Evolutionary conservation across 92 coral and sea anemone species (phyloP).

Genomic region (Paragorgia papillata): DNA sequence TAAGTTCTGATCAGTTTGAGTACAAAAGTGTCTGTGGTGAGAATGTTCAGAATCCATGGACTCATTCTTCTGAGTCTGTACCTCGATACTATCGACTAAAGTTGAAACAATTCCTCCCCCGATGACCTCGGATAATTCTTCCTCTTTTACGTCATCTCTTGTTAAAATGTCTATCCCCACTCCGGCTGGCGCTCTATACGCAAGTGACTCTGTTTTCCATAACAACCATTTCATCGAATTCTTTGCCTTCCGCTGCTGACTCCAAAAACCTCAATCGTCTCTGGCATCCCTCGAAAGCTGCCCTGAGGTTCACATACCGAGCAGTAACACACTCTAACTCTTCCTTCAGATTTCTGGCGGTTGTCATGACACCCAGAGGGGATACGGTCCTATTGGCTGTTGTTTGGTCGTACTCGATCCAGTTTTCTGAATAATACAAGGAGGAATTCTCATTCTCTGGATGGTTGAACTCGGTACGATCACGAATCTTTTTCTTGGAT

Average conservation of each 20-base stretch:
- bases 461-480: background rate
- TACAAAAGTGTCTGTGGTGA: background rate
- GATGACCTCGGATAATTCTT: background rate
- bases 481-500: background rate
- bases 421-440: too few species aligned
- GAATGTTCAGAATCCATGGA: too few species aligned
- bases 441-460: background rate
- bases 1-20: background rate
- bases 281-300: constrained; percentile 34
- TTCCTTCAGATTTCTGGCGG: background rate
- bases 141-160: background rate
- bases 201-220: too few species aligned
- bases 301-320: constrained; percentile 25
- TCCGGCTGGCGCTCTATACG: background rate
- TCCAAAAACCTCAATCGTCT: constrained; percentile 19
- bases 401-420: background rate
- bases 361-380: background rate
- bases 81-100: background rate
- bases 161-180: background rate
- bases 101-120: background rate
- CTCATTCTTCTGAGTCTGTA: too few species aligned
- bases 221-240: background rate
- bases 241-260: background rate
- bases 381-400: background rate
- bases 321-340: constrained; percentile 27